Conservation (phyloP, 2,113 vertebrate species). For the Erythrocercus mccallii region DNA sequence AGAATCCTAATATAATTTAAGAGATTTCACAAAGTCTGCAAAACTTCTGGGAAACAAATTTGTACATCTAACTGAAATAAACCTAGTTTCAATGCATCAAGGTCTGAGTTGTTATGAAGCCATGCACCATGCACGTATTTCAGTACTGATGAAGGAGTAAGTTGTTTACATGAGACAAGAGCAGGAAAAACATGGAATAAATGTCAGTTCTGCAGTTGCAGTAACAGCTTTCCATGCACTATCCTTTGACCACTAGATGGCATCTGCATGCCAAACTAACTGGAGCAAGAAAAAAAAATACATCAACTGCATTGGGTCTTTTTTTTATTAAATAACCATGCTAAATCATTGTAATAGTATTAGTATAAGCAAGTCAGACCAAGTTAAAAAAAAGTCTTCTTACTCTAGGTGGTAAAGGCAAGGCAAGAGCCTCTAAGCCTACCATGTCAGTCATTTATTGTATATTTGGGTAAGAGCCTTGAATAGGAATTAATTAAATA, state of each 20-base stretch:
- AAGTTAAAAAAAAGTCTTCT: not conserved
- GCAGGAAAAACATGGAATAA: not conserved
- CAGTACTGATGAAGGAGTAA: not conserved
- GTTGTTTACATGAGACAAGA: not conserved
- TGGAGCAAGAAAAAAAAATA: not conserved
- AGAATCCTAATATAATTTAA: not conserved
- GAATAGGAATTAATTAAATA: not conserved
- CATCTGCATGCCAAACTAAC: not conserved
- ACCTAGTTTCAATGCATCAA: not conserved
- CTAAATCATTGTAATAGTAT: not conserved
- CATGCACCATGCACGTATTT: not conserved
- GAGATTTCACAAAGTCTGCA: not conserved
- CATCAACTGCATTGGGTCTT: fast-evolving
- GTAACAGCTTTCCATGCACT: not conserved
- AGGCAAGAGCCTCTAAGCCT: not conserved
- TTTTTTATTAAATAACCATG: not conserved
- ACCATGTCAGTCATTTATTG: not conserved
- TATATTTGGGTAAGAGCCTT: not conserved
- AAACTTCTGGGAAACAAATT: not conserved
- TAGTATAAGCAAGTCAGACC: not conserved
- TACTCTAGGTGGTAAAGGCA: not conserved
- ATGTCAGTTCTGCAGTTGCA: not conserved
- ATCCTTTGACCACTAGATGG: not conserved
- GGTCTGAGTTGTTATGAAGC: not conserved
- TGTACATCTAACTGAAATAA: not conserved